These are phyloP conservation scores for Cliona cf. orientalis DNA, from an alignment of 37 sponge, comb jelly and placozoan species.

Conservation along the genomic window DNA sequence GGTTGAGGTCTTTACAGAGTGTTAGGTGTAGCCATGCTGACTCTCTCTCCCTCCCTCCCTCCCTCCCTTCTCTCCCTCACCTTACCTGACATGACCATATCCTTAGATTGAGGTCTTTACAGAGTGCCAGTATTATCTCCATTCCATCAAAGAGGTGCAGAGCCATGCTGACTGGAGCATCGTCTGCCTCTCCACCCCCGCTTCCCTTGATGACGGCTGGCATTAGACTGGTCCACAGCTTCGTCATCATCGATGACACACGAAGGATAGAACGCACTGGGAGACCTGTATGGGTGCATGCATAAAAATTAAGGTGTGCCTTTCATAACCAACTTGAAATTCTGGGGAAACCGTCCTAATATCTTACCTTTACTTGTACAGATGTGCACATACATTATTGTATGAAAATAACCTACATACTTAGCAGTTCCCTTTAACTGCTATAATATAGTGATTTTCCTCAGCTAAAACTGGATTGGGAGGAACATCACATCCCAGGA, in stretches of 20 bases:
- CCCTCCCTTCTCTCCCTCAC: no score
- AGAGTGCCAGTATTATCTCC: conserved; percentile 38
- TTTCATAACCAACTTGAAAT: background rate
- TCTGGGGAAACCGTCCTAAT: background rate
- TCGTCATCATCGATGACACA: conserved; percentile 50
- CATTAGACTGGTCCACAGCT: conserved; percentile 40
- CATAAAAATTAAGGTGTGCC: background rate
- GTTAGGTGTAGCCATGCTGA: no score
- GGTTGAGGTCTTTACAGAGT: conserved; percentile 43
- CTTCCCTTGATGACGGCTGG: conserved; percentile 6
- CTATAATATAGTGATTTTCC: no score
- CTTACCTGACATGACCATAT: conserved; percentile 60
- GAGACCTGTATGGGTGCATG: conserved; percentile 28
- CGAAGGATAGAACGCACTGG: conserved; percentile 42
- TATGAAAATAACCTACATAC: background rate
- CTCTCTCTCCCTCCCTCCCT: no score
- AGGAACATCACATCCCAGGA: no score
- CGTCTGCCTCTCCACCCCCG: conserved; percentile 29
- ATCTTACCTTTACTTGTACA: background rate
- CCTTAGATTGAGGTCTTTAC: conserved; percentile 43
- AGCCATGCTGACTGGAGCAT: conserved; percentile 24
- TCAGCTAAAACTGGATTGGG: no score
- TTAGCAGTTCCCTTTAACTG: no score
- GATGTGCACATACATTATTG: background rate
- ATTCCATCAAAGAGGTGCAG: conserved; percentile 47